These are phyloP conservation scores for Augiades crinisus DNA, from an alignment of 2,888 invertebrate genomes.

Conservation along the genomic window DNA sequence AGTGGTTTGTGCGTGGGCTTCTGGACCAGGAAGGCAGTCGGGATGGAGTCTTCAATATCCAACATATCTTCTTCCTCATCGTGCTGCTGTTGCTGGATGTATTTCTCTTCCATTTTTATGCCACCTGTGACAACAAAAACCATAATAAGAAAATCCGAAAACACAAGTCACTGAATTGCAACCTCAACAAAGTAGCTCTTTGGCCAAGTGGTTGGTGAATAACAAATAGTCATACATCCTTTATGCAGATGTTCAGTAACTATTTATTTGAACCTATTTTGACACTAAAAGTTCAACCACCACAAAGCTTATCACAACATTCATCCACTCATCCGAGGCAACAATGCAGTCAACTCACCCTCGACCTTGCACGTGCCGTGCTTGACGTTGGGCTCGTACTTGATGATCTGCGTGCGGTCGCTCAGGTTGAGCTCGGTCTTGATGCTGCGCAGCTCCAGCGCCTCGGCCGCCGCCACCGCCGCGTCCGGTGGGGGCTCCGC, in stretches of 20 bases:
- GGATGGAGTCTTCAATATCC: constrained; percentile 80
- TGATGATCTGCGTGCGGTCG: constrained; percentile 76
- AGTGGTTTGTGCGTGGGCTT: constrained; percentile 76
- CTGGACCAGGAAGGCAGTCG: constrained; percentile 75
- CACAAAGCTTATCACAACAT: too few species aligned
- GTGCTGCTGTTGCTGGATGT: constrained; percentile 71
- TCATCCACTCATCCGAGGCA: too few species aligned
- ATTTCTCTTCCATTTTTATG: constrained; percentile 80
- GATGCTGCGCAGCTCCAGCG: constrained; percentile 68
- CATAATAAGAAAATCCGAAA: too few species aligned
- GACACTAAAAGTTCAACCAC: too few species aligned
- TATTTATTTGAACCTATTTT: too few species aligned
- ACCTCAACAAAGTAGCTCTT: too few species aligned
- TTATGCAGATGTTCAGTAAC: too few species aligned
- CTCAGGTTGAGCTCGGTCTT: constrained; percentile 73
- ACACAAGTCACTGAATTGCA: too few species aligned
- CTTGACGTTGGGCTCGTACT: constrained; percentile 74
- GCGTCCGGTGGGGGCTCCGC: constrained; percentile 34
- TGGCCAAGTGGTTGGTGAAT: too few species aligned
- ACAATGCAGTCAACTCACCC: too few species aligned
- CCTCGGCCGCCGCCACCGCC: constrained; percentile 36
- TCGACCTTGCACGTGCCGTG: constrained; percentile 71
- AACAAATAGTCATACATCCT: too few species aligned
- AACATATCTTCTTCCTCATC: constrained; percentile 73
- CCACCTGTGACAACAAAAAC: too few species aligned